Evolutionary conservation across 37 sponge, comb jelly and placozoan species (phyloP).

Genomic region (Hexactinellida sp.): DNA sequence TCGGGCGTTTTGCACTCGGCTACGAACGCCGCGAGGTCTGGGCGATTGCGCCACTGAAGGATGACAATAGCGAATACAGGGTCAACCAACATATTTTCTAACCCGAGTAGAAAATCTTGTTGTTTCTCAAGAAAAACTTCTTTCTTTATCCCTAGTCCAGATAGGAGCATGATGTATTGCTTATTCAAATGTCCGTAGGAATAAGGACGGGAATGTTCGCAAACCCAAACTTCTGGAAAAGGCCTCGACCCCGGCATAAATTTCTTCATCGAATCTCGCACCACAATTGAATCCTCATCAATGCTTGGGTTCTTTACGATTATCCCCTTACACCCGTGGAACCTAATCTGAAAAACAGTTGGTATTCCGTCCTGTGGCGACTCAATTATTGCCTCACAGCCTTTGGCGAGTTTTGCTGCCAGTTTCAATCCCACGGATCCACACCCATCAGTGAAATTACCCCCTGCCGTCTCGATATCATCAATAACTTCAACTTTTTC

Average conservation of each 20-base stretch:
- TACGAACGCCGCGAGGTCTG: constrained; percentile 24
- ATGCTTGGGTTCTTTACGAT: constrained; percentile 28
- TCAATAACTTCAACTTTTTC: constrained; percentile 21
- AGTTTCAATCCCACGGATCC: constrained; percentile 32
- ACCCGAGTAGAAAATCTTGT: constrained; percentile 20
- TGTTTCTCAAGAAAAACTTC: constrained; percentile 40
- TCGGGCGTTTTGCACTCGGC: neutral
- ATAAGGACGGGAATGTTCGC: constrained; percentile 51
- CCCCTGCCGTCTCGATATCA: constrained; percentile 33
- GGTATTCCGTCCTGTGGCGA: constrained; percentile 31
- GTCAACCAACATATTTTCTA: constrained; percentile 28
- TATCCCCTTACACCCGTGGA: constrained; percentile 63
- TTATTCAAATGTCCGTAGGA: constrained; percentile 55
- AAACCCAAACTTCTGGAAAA: constrained; percentile 38
- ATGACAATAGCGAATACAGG: constrained; percentile 36
- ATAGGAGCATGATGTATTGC: constrained; percentile 62
- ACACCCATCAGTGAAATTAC: constrained; percentile 72
- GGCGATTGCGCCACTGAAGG: constrained; percentile 31
- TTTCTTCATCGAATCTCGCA: constrained; percentile 60
- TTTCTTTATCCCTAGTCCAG: constrained; percentile 54
- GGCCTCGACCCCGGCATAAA: constrained; percentile 39
- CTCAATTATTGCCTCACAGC: neutral
- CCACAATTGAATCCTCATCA: neutral
- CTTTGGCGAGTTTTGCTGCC: constrained; percentile 24
- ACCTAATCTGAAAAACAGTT: constrained; percentile 59